Evolutionary conservation across 2,888 invertebrate genomes (phyloP).

Genomic region (Protula sp.): DNA sequence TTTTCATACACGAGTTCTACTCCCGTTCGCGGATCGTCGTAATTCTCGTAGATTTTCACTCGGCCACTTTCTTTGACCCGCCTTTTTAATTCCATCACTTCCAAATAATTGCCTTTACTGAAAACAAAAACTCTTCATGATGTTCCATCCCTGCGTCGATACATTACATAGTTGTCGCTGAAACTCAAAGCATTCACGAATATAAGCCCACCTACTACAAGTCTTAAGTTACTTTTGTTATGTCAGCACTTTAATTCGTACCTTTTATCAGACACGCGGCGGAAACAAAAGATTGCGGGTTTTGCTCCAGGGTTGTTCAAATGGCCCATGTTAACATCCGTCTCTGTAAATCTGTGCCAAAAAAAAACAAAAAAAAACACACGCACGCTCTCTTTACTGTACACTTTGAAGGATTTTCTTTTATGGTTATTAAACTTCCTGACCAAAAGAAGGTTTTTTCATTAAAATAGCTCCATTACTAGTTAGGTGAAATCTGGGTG

Average conservation of each 20-base stretch:
- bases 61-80: constrained; percentile 30
- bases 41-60: constrained; percentile 25
- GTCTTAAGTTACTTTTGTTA: too few relatives aligned
- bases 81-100: background rate
- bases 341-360: constrained; percentile 31
- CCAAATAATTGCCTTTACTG: constrained; percentile 17
- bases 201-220: too few relatives aligned
- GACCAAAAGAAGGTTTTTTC: too few relatives aligned
- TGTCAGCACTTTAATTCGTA: too few relatives aligned
- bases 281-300: constrained; percentile 42
- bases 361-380: too few relatives aligned
- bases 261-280: constrained; percentile 16
- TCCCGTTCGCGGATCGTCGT: constrained; percentile 9
- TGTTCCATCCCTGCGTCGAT: background rate
- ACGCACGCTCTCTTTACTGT: too few relatives aligned
- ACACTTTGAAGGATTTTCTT: too few relatives aligned
- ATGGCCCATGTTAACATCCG: constrained; percentile 40
- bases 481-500: too few relatives aligned
- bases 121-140: background rate
- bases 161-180: too few relatives aligned
- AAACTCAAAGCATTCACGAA: too few relatives aligned
- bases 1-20: background rate
- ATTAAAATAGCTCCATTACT: too few relatives aligned
- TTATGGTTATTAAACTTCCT: too few relatives aligned
- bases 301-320: constrained; percentile 38